Base-by-base conservation (phyloP, 1,140 invertebrate genomes). In the Lucilia sericata region DNA sequence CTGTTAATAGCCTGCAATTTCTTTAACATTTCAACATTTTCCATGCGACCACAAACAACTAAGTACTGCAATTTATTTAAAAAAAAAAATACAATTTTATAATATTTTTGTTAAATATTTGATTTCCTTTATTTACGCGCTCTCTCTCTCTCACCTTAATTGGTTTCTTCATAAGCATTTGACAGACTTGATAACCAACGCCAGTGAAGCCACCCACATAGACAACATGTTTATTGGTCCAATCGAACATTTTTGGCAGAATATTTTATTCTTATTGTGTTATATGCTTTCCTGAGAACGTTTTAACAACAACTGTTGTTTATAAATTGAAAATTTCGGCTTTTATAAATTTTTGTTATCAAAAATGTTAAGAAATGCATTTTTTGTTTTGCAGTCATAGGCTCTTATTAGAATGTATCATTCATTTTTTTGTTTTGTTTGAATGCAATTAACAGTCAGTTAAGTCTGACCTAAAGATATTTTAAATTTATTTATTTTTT, bases 21-120 rank as follows among this genome's bases (percentile, higher is more conserved):
- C 82, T 88, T 86, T 76, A 90, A 84, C 86, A 88, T 88, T 82
- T 90, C 88, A 42, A 88, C 84, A 81, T 90, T 90, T 85, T 90
- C 89, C 88, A 90, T 88, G 83, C 88, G 86, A 30, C 87, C 85
- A 84, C 86, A 80, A 4, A 90, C 87, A 80, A 88, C 86, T 17
- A 90, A 76, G 85, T 85, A 86, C 74, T 90, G 86, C 3, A 19
- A 74, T 30, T 14, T 25, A 36, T 25, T 21, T 42, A 2, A 14
- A 2, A 34, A 34, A 60, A 8, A 34, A 83, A 34, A 34, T n/a
- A n/a, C n/a, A n/a, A n/a, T n/a, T n/a, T n/a, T n/a, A n/a, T n/a
- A n/a, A n/a, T n/a, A n/a, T n/a, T n/a, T n/a, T n/a, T n/a, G n/a
- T n/a, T n/a, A n/a, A n/a, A n/a, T n/a, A n/a, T n/a, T n/a, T n/a